Base-by-base conservation (phyloP, 1,140 invertebrate genomes). In the Danaus plexippus region DNA sequence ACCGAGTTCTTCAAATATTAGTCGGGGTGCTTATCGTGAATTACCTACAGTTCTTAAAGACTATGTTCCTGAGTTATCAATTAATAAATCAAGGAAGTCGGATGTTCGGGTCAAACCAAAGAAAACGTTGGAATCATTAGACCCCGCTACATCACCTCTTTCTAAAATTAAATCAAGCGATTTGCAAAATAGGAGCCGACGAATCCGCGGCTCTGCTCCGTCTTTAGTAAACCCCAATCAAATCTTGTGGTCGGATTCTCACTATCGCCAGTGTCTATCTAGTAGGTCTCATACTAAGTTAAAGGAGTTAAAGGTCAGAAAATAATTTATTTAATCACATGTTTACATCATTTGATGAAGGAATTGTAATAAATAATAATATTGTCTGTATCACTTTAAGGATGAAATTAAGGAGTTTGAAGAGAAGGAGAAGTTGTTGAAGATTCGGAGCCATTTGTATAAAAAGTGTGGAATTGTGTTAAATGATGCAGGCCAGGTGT, bases 341-440 rank as follows among this genome's bases (percentile, higher is more conserved):
- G 22, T 32, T 32, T 32, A 32, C 2, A 32, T 32, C 22, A 32
- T 6, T 51, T 22, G 8, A 43, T 42, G n/a, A 15, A 52, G 15
- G 9, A 10, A 52, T 43, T 9, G 13, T 48, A 12, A 42, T 11
- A 47, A 47, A 48, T 10, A 7, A 32, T 43, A 42, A 52, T 22
- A 51, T 32, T 43, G 43, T 1, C 22, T 6, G 1, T 32, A 32
- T 6, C 4, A 3, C 5, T 77, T 73, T 13, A 65, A 85, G 81
- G 71, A 77, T 71, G 81, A 85, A 71, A 85, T 85, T 13, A 69
- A 77, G 55, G 71, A 66, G 8, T 85, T 70, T 50, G 63, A 73
- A 53, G 69, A 80, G 4, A 72, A 57, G 4, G 72, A 82, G 12
- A 75, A 75, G 11, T 15, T 71, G 11, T 52, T 70, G 58, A 67